Percentiles rank a stretch among this genome's conserved stretches.
These are phyloP conservation scores for Syngnathus acus DNA, from an alignment of 2,797 vertebrate genomes.

Conservation along the genomic window DNA sequence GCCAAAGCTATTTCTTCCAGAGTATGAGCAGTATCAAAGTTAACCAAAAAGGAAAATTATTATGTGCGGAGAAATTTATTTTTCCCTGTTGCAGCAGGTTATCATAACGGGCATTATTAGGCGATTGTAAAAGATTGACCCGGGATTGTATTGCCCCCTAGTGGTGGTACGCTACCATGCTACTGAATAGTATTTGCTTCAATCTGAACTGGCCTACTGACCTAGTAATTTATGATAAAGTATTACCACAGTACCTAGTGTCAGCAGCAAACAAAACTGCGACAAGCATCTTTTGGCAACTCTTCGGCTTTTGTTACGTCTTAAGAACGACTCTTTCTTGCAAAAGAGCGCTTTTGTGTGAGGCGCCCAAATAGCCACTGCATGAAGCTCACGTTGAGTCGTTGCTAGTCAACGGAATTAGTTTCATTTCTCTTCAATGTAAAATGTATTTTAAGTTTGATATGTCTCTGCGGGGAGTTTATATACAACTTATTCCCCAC, in stretches of 20 bases:
- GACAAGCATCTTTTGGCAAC: background rate
- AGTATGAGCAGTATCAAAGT: too few relatives aligned
- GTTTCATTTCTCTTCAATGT: constrained; percentile 16
- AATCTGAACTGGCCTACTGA: background rate
- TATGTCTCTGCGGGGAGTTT: background rate
- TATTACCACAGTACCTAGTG: too few relatives aligned
- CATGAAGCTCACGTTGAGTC: constrained; percentile 6
- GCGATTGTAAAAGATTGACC: too few relatives aligned
- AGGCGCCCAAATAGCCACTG: constrained; percentile 33
- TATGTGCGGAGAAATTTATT: background rate
- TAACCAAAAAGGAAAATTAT: too few relatives aligned
- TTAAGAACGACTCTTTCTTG: constrained; percentile 29
- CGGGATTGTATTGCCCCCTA: background rate
- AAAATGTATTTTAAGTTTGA: constrained; percentile 14
- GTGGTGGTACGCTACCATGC: background rate
- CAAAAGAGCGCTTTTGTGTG: constrained; percentile 56
- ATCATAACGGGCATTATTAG: too few relatives aligned
- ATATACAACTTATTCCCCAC: background rate
- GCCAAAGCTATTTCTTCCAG: background rate
- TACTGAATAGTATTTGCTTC: background rate
- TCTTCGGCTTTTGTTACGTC: constrained; percentile 41
- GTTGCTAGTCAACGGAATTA: constrained; percentile 8
- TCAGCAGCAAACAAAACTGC: background rate
- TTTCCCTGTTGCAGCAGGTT: background rate
- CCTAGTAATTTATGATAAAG: background rate